Base-by-base conservation (phyloP, 2,113 vertebrate genomes). In the Eudorcas thomsonii region DNA sequence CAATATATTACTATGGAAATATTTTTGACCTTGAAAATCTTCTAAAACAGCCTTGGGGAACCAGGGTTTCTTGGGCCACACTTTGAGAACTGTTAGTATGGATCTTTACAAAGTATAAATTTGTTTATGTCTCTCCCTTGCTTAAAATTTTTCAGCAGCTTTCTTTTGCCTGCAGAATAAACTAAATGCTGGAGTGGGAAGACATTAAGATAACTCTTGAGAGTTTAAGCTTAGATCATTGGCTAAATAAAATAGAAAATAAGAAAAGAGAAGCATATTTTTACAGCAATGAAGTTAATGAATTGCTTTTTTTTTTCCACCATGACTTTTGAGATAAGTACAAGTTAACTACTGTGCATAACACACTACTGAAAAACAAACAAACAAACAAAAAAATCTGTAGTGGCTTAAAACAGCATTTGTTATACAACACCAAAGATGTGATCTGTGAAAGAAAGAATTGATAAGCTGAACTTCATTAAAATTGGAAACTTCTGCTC, bases 181-280 rank as follows among this genome's bases (percentile, higher is more conserved):
- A 90, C 7, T 86, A 93, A 93, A 84, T 45, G 21, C 33, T 67
- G 23, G 43, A 57, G 16, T 67, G 23, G 28, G 67, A 92, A 71
- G 80, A 52, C 52, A 55, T 3, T 62, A 88, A 48, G 83, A 71
- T 55, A 48, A 88, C 77, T 52, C 25, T 23, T 23, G 78, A 67
- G 39, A 36, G 89, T 78, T 97, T 33, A 45, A 19, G 52, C 26
- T 89, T 85, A 85, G 21, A 52, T 80, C 88, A 80, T 16, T 90
- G 52, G 36, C 60, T 90, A 43, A 92, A 67, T 48, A 71, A 89
- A 96, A 96, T 54, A 89, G 57, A 81, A 84, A 92, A 67, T 83
- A 85, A 85, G 74, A 62, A 83, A 57, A 39, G 8, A 64, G 15
- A 64, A 71, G 45, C 39, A n/a, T 83, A 36, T 36, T 83, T 97